Conservation (phyloP, 2,113 vertebrate species). For the Mobula birostris region DNA sequence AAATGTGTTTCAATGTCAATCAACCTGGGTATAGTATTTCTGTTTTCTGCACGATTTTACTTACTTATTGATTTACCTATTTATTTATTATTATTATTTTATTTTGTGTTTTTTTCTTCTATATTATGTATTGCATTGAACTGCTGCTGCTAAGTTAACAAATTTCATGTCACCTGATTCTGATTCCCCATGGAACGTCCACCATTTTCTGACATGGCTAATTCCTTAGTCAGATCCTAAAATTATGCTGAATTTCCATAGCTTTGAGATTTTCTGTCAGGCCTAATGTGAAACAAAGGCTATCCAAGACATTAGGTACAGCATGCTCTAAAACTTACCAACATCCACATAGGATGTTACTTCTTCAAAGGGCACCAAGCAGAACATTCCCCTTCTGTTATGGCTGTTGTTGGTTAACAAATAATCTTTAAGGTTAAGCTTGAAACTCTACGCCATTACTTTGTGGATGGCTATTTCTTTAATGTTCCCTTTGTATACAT, state of each 20-base stretch:
- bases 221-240: background rate
- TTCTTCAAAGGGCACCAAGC: background rate
- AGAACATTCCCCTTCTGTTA: background rate
- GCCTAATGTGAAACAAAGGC: background rate
- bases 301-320: background rate
- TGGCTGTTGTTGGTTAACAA: background rate
- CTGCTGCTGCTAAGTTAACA: too few species aligned
- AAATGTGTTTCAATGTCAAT: too few species aligned
- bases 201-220: background rate
- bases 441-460: background rate
- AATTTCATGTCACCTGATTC: too few species aligned
- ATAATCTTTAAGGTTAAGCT: background rate
- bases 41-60: too few species aligned
- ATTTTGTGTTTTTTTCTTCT: too few species aligned
- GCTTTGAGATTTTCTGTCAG: background rate
- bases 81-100: too few species aligned
- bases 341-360: background rate
- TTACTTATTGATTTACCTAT: too few species aligned
- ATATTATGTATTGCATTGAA: background rate
- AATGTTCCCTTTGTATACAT: too few species aligned
- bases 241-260: background rate
- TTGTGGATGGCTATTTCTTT: too few species aligned
- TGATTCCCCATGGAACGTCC: background rate
- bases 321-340: background rate
- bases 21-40: too few species aligned